These are phyloP conservation scores for Leptatherina wallacei DNA, from an alignment of 2,797 vertebrate genomes.

Conservation along the genomic window DNA sequence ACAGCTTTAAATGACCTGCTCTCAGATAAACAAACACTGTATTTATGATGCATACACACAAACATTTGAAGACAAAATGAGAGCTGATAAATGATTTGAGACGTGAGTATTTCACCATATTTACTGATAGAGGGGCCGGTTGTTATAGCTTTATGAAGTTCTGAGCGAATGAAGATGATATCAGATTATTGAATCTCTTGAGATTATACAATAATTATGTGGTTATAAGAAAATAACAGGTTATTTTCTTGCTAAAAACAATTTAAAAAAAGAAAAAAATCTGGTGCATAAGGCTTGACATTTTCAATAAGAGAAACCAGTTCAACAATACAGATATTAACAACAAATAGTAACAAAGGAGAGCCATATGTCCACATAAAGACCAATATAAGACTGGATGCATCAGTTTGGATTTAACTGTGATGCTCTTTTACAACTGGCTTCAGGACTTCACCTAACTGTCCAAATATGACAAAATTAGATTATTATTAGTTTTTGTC, in stretches of 20 bases:
- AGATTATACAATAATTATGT: background rate
- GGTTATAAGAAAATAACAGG: background rate
- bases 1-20: conserved; percentile 22
- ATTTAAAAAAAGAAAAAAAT: background rate
- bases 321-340: background rate
- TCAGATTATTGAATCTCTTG: background rate
- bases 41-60: too few relatives aligned
- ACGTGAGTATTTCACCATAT: background rate
- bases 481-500: too few relatives aligned
- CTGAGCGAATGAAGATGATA: background rate
- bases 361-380: background rate
- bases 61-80: background rate
- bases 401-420: background rate
- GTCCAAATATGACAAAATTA: background rate
- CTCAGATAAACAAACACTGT: conserved; percentile 15
- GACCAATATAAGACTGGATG: background rate
- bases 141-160: background rate
- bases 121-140: background rate
- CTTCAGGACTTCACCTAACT: background rate
- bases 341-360: background rate
- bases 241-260: background rate
- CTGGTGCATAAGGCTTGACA: background rate
- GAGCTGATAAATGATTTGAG: background rate
- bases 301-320: background rate
- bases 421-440: background rate